Evolutionary conservation across 2,888 invertebrate genomes (phyloP).

Genomic region (Sarcophaga carnaria): DNA sequence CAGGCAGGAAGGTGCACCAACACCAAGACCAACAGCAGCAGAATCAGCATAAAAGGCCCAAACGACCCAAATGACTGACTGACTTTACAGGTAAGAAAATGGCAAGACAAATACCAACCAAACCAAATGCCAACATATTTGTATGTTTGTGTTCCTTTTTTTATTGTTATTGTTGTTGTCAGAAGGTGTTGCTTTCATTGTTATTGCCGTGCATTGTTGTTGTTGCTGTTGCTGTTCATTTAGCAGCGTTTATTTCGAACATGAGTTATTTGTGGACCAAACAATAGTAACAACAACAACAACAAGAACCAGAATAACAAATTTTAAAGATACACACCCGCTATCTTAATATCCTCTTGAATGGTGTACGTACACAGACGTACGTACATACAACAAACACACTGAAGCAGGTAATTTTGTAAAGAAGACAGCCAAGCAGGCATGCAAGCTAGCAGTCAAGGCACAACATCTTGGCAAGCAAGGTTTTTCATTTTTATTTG

Average conservation of each 20-base stretch:
- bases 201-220: neutral
- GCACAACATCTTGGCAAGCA: constrained; percentile 28
- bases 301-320: constrained; percentile 26
- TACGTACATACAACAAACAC: constrained; percentile 22
- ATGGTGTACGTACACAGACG: constrained; percentile 39
- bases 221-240: constrained; percentile 17
- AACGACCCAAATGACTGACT: constrained; percentile 19
- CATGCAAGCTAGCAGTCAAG: neutral
- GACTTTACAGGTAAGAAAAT: too few species aligned
- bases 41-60: constrained; percentile 28
- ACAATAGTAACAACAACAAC: constrained; percentile 32
- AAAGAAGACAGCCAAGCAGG: neutral
- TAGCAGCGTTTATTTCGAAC: constrained; percentile 54
- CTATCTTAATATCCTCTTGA: constrained; percentile 66
- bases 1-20: neutral
- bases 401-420: neutral
- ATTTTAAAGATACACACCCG: constrained; percentile 66
- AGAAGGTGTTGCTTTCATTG: neutral
- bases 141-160: constrained; percentile 38
- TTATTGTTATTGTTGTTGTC: neutral
- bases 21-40: neutral
- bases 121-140: constrained; percentile 30
- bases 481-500: constrained; percentile 41
- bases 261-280: constrained; percentile 57
- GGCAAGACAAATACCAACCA: too few species aligned